Evolutionary conservation across 2,888 invertebrate species (phyloP), one percentile per base, ranked within the genome.

Genomic region (Gastracanthus pulcherrimus): DNA sequence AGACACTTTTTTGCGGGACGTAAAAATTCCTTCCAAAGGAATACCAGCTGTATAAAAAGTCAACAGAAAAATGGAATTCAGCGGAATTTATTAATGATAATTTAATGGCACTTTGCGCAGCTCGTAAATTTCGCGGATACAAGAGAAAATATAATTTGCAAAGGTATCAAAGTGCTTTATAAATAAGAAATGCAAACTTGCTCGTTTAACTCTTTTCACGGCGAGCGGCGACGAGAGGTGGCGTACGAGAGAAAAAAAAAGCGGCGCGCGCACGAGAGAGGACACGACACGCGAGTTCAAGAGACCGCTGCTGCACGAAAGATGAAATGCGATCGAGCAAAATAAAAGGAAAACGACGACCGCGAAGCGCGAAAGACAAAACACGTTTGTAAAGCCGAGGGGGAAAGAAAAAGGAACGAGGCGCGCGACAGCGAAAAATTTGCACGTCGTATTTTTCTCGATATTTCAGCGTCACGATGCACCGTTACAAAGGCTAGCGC

Each of bases 321-420:
- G 71, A 81, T 81, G 81, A 76, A 70, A 76, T 80, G 64, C 76
- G 69, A 71, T 76, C 64, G 69, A 64, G n/a, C 5, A 31, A 72
- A 36, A 58, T 51, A 38, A 62, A 38, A 60, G 23, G 41, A 23
- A 71, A 29, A 7, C 72, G 72, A n/a, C n/a, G n/a, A n/a, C n/a
- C n/a, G n/a, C n/a, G n/a, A n/a, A n/a, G n/a, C 62, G 48, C 58
- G 62, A 77, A 76, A 80, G 82, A 82, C 82, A 83, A 83, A 82
- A 78, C 82, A 81, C 71, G 76, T 83, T 82, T 83, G 77, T 71
- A 60, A 51, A 62, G 41, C 41, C 55, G 41, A 67, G 55, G 26
- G 66, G 81, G 66, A 64, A 76, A 72, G 79, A 77, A 80, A 80
- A 77, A 81, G 80, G 76, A 76, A 72, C 51, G 72, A 58, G 29